Conservation (phyloP, 1,140 invertebrate species). For the Scylla paramamosain region DNA sequence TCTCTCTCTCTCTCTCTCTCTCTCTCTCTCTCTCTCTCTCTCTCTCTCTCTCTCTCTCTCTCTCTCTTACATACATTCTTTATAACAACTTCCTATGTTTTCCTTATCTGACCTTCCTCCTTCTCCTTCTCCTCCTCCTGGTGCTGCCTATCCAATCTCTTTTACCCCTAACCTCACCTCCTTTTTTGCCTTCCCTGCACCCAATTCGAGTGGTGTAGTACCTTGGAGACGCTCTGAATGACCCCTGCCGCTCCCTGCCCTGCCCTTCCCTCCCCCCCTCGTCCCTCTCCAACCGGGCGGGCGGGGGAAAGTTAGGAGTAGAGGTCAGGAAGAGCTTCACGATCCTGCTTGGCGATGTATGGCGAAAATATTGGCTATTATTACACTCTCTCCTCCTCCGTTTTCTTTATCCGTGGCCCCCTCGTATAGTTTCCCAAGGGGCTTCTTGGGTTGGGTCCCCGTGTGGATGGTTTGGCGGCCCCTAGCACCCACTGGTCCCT, state of each 20-base stretch:
- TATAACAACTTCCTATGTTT: not conserved
- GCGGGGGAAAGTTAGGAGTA: not conserved
- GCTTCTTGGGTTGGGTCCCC: not conserved
- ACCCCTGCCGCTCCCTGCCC: not conserved
- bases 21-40: not conserved
- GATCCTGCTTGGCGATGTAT: conserved; percentile 1
- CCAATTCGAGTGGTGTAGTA: not conserved
- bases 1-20: not conserved
- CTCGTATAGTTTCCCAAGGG: not conserved
- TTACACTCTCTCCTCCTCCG: not conserved
- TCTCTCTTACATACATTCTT: not conserved
- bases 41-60: not conserved
- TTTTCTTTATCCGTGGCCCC: not conserved
- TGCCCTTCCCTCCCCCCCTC: too few species aligned
- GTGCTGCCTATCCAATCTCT: not conserved
- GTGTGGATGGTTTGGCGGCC: not conserved
- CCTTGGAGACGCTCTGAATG: not conserved
- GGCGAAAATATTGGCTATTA: conserved; percentile 23
- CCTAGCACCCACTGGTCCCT: not conserved
- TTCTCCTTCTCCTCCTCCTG: not conserved
- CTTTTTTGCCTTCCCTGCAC: not conserved
- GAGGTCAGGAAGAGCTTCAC: not conserved
- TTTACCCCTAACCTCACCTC: not conserved
- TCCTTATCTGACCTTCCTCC: not conserved
- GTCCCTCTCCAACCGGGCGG: not conserved